phyloP scores from a whole-genome alignment of 2,888 invertebrate species.

The Neoitamus cyanurus region DNA sequence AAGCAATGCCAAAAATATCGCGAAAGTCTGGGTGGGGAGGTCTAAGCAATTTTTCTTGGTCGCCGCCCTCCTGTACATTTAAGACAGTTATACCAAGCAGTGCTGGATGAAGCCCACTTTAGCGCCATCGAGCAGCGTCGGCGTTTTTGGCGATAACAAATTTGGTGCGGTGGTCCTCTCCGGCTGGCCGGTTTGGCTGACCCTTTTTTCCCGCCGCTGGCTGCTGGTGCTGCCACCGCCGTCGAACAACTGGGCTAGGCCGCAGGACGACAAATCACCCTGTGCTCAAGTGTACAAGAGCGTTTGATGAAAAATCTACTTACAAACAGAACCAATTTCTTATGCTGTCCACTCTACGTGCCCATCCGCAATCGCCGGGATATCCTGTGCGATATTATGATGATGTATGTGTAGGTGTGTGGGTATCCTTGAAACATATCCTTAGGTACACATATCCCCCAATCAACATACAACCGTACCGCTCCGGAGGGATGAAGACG shows the following conservation, averaged over 20 bases:
- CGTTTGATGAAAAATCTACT: slow-evolving; percentile 58
- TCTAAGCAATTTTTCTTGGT: neutral
- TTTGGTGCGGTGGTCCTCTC: neutral
- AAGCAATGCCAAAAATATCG: neutral
- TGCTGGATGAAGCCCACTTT: neutral
- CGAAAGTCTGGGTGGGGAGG: neutral
- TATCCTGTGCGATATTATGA: slow-evolving; percentile 41
- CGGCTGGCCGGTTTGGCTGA: neutral
- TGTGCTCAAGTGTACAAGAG: slow-evolving; percentile 51
- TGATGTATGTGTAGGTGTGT: slow-evolving; percentile 33
- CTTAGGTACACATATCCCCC: slow-evolving; percentile 44
- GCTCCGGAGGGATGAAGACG: slow-evolving; percentile 52
- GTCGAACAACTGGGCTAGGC: slow-evolving; percentile 37
- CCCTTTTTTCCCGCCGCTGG: neutral
- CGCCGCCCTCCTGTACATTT: neutral
- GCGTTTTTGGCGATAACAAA: slow-evolving; percentile 5
- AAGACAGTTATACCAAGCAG: neutral
- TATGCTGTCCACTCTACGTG: slow-evolving; percentile 57
- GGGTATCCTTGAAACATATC: slow-evolving; percentile 41
- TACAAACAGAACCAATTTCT: slow-evolving; percentile 58
- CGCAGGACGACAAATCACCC: slow-evolving; percentile 53
- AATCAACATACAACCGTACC: slow-evolving; percentile 40
- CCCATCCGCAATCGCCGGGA: slow-evolving; percentile 53
- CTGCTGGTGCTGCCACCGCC: neutral
- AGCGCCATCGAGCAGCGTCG: neutral